Evolutionary conservation across 2,113 vertebrate species (phyloP), one percentile per base, ranked within the genome.

Genomic region (Nibea albiflora): DNA sequence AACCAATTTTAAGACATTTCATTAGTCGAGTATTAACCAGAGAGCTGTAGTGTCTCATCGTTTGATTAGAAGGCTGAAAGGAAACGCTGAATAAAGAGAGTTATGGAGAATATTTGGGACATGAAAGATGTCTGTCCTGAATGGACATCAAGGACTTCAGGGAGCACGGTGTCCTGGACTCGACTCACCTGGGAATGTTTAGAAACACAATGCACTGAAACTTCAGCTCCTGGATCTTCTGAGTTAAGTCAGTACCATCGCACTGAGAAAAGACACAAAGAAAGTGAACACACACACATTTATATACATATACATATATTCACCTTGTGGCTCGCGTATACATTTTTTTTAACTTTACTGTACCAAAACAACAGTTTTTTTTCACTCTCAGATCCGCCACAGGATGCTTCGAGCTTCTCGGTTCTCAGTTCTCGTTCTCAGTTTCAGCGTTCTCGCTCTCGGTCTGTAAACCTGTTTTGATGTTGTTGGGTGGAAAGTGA

Each of bases 171-270:
- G 35, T 35, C 17, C 1, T n/a, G 20, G 16, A 28, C 42, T 19
- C 28, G 46, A 65, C 95, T 91, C 62, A 99, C 98, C 98, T 98
- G 93, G 98, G 98, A 93, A 99, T 99, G 91, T 99, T 99, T 65
- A 99, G 95, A 93, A 99, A 99, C 89, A 99, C 98, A 20, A 99
- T 96, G 92, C 98, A 99, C 92, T 99, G 98, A 66, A 98, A 97
- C 75, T 99, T 99, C 88, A 98, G 94, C 84, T 99, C 98, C 93
- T 99, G 98, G 91, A 99, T 99, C 92, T 99, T 99, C 58, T 96
- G 94, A 4, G 98, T 99, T 78, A 99, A 90, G 91, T 99, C 98
- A 4, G 93, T 95, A 3, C 97, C 98, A 2, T 99, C 98, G 8
- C 98, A 99, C 98, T 99, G 92, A 10, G n/a, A 67, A 35, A 73